These are phyloP conservation scores for Baryphthengus martii DNA, from an alignment of 2,113 vertebrate genomes.

Conservation along the genomic window DNA sequence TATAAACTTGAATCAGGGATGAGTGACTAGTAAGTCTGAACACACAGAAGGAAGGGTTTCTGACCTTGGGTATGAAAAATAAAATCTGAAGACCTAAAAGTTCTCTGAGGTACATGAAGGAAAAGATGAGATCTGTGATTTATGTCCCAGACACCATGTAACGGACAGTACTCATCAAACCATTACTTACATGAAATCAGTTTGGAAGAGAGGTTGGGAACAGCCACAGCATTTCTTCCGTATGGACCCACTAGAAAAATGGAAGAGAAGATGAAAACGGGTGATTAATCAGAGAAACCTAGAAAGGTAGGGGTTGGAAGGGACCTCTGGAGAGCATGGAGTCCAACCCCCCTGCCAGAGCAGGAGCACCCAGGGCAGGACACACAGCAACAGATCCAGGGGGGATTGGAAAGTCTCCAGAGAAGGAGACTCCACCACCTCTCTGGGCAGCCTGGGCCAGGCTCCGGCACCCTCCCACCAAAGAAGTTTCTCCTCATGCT, in stretches of 20 bases:
- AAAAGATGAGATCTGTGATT: not conserved
- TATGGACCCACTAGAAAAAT: not conserved
- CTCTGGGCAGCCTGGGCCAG: too few relatives aligned
- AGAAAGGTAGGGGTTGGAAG: too few relatives aligned
- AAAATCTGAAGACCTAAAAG: not conserved
- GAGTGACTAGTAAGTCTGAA: not conserved
- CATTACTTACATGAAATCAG: constrained; percentile 23
- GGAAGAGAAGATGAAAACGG: not conserved
- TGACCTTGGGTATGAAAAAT: not conserved
- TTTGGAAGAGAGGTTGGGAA: not conserved
- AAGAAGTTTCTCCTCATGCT: too few relatives aligned
- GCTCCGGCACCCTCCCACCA: too few relatives aligned
- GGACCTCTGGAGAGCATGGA: too few relatives aligned
- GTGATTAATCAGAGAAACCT: too few relatives aligned
- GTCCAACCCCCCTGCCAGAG: too few relatives aligned
- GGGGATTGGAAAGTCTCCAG: too few relatives aligned
- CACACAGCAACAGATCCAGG: too few relatives aligned
- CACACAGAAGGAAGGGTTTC: not conserved
- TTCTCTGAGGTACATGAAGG: not conserved
- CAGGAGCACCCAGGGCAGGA: too few relatives aligned
- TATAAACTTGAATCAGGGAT: not conserved
- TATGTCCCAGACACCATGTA: not conserved
- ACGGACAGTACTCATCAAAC: not conserved
- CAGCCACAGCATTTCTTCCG: not conserved
- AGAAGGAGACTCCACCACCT: too few relatives aligned